Base-by-base conservation (phyloP, 2,113 vertebrate species). In the Phrynocephalus versicolor region DNA sequence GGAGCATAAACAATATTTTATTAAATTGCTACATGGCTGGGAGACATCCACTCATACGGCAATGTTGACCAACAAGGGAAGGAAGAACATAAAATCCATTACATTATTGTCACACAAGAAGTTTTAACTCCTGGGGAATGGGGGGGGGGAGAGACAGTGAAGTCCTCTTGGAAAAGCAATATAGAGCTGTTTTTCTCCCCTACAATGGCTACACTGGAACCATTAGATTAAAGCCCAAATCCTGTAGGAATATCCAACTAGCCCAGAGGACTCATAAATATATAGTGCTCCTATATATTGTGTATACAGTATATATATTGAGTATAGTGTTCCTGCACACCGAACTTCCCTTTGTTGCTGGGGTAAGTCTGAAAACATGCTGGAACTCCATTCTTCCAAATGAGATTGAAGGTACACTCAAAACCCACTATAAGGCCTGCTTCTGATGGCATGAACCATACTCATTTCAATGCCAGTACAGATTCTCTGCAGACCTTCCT, bases 41-140 rank as follows among this genome's bases (percentile, higher is more conserved):
- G 60, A 83, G 75, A 73, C 58, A 79, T 64, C 39, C 72, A 23
- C 33, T 73, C 70, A n/a, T 57, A 72, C 2, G n/a, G 85, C 18
- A 18, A 18, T 18, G 75, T 30, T 79, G 19, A 33, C 39, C 39
- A 64, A 87, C 55, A 3, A 14, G 25, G 25, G 64, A 16, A 35
- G 58, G 62, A 72, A 83, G 67, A 39, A 72, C 65, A 79, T 79
- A 83, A 83, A 83, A 73, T 73, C 13, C 45, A 83, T 73, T 83
- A 79, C 27, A 51, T 79, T 41, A n/a, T n/a, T 87, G 39, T 65
- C 57, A 72, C 78, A 74, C 39, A 73, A 69, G 27, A 73, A 83
- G 57, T 79, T 83, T 82, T 9, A 73, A 55, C 55, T 79, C 75
- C 67, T 65, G 16, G 39, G 74, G 57, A 82, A 64, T 2, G 21